phyloP scores from a whole-genome alignment of 2,888 invertebrate species.

The Prosapia bicincta region DNA sequence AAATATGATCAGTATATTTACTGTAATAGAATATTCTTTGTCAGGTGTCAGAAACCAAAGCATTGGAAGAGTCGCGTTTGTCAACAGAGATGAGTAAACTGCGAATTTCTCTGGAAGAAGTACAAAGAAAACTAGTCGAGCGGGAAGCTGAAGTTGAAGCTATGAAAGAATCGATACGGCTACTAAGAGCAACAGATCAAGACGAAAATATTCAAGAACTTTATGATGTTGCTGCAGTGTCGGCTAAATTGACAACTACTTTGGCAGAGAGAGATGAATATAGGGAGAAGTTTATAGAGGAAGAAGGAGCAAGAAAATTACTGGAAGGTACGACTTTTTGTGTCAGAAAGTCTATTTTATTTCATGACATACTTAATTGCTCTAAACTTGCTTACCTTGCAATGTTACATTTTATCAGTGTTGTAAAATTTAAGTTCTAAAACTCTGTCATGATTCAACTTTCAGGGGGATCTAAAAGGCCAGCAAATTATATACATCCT shows the following conservation, averaged over 20 bases:
- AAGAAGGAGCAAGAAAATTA: slow-evolving; percentile 47
- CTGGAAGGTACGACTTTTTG: slow-evolving; percentile 50
- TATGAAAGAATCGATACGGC: slow-evolving; percentile 37
- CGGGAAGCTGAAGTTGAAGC: slow-evolving; percentile 43
- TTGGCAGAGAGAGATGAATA: slow-evolving; percentile 51
- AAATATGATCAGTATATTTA: too few species aligned
- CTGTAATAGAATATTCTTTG: too few species aligned
- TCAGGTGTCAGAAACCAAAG: slow-evolving; percentile 47
- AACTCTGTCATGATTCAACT: too few species aligned
- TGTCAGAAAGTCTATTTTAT: background rate
- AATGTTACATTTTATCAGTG: background rate
- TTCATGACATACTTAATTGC: background rate
- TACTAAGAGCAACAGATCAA: slow-evolving; percentile 14
- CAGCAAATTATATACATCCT: too few species aligned
- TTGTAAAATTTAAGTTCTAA: background rate
- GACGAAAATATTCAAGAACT: slow-evolving; percentile 46
- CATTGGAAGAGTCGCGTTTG: slow-evolving; percentile 49
- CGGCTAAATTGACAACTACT: slow-evolving; percentile 56
- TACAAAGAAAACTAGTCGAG: slow-evolving; percentile 46
- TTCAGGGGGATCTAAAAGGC: too few species aligned
- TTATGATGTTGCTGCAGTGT: slow-evolving; percentile 55
- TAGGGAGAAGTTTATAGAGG: slow-evolving; percentile 48
- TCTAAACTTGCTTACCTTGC: background rate
- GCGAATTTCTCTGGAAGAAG: slow-evolving; percentile 47
- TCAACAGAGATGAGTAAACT: slow-evolving; percentile 45